Base-by-base conservation (phyloP, 23 tunicate species). In the Botrylloides violaceus region DNA sequence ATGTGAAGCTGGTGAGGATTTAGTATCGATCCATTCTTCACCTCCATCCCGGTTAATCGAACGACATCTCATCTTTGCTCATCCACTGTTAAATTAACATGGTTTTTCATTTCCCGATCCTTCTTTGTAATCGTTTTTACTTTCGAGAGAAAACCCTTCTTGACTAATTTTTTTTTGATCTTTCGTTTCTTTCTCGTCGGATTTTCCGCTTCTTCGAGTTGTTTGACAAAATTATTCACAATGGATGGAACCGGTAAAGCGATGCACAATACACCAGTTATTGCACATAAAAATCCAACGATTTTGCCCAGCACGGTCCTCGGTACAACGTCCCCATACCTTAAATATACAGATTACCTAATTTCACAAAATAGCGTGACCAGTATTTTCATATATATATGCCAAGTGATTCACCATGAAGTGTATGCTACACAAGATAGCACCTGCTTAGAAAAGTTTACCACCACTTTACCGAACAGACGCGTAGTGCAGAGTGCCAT, bases 241-340 rank as follows among this genome's bases (percentile, higher is more conserved):
- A 68, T 68, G 20, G 74, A 68, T 1, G 74, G 74, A 38, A 68
- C 74, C 4, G 74, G 74, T 6, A 68, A 43, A 24, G 74, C 74
- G 23, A 68, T 68, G 28, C 74, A 68, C 21, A 68, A 36, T 19
- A 68, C 74, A 4, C 74, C 74, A 5, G 74, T 68, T 68, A 68
- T 68, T 23, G 74, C 74, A 43, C 74, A 68, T 38, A 68, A 56
- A 36, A 68, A 68, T n/a, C 74, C 74, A 9, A 68, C 74, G 24
- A 68, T 68, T 68, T 68, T 68, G 20, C 74, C 74, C 1, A 68
- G 74, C 12, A 68, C 74, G 12, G 74, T 68, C 26, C 74, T 38
- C 19, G 74, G 74, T 0, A 68, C 74, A 15, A 68, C 58, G 47
- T 68, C 74, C 15, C 74, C 74, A 28, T 68, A 68, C 29, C 74